Percentiles rank a stretch among this genome's conserved stretches.
These are phyloP conservation scores for Automeris io DNA, from an alignment of 2,888 invertebrate species.

Conservation along the genomic window DNA sequence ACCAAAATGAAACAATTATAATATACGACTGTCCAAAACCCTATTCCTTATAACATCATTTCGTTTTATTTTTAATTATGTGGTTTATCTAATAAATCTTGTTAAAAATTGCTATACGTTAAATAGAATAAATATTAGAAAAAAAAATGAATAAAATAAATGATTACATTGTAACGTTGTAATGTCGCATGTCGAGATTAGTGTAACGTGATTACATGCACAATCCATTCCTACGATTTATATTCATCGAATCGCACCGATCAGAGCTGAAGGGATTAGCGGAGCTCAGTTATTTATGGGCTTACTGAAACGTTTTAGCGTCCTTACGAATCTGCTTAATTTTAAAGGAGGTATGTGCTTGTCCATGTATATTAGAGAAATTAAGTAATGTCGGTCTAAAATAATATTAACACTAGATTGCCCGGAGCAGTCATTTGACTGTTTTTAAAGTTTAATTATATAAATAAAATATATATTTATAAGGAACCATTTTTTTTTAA, in stretches of 20 bases:
- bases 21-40: not conserved
- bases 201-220: constrained; percentile 33
- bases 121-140: too few species aligned
- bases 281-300: constrained; percentile 20
- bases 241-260: constrained; percentile 33
- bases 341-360: not conserved
- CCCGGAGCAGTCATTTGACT: too few species aligned
- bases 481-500: too few species aligned
- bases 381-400: too few species aligned
- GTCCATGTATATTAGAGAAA: not conserved
- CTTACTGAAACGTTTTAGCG: constrained; percentile 10
- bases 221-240: constrained; percentile 33
- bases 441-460: too few species aligned
- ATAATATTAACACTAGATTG: too few species aligned
- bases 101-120: too few species aligned
- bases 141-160: not conserved
- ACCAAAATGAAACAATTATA: not conserved
- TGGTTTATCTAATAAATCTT: too few species aligned
- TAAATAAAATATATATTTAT: too few species aligned
- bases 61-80: too few species aligned
- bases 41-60: too few species aligned
- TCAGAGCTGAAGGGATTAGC: constrained; percentile 26
- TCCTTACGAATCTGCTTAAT: constrained; percentile 2
- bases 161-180: not conserved
- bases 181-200: constrained; percentile 19